These are phyloP conservation scores for Drosophila phalerata DNA, from an alignment of 2,888 invertebrate species.

Conservation along the genomic window DNA sequence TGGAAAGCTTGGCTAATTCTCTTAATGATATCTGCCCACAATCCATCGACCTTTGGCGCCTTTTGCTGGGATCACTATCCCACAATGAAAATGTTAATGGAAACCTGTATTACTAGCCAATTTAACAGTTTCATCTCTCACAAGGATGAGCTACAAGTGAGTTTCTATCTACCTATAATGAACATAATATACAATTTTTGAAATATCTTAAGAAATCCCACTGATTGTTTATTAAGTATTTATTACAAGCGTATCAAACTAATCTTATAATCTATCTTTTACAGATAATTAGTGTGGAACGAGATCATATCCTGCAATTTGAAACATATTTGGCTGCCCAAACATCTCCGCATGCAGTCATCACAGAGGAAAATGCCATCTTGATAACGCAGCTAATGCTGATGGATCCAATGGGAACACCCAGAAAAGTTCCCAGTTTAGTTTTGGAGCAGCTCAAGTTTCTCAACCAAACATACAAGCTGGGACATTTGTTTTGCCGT, in stretches of 20 bases:
- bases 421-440: slow-evolving; percentile 92
- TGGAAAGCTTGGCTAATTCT: slow-evolving; percentile 98
- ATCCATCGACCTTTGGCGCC: slow-evolving; percentile 94
- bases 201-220: too few species aligned
- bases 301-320: slow-evolving; percentile 93
- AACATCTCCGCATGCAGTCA: slow-evolving; percentile 92
- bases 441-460: slow-evolving; percentile 92
- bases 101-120: slow-evolving; percentile 97
- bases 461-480: slow-evolving; percentile 91
- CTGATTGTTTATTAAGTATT: too few species aligned
- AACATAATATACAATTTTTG: too few species aligned
- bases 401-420: slow-evolving; percentile 93
- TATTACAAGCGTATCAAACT: neutral
- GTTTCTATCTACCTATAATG: neutral
- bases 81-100: slow-evolving; percentile 95
- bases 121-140: slow-evolving; percentile 87
- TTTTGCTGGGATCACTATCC: slow-evolving; percentile 96
- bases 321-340: slow-evolving; percentile 96
- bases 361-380: slow-evolving; percentile 95
- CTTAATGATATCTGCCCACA: slow-evolving; percentile 95
- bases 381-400: slow-evolving; percentile 94
- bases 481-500: slow-evolving; percentile 95
- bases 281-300: slow-evolving; percentile 89
- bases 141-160: slow-evolving; percentile 88
- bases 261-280: slow-evolving; percentile 19